Evolutionary conservation across 2,113 vertebrate genomes (phyloP), one percentile per base, ranked within the genome.

Genomic region (Poecilia latipinna): DNA sequence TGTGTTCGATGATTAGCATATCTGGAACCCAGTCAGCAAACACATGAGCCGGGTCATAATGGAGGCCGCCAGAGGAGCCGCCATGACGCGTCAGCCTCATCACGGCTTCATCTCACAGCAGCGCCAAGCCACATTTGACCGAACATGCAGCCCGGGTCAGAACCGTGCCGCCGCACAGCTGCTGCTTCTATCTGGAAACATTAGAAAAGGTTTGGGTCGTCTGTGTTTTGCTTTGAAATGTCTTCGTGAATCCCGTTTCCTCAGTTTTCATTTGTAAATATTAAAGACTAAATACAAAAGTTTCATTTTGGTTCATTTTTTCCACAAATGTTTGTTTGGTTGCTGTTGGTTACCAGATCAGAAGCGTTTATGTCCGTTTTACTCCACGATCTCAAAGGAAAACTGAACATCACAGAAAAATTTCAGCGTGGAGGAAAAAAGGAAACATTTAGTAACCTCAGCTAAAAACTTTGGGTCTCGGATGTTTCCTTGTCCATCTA

Each of bases 1-100:
- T 0, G 66, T 75, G 76, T 68, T 77, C 65, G 48, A 71, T 62
- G 13, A 86, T 77, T 86, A 72, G 33, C 77, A 74, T 78, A 54
- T 64, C 26, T 42, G 31, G 0, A 48, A 28, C 60, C 1, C 64
- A 48, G 10, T 6, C 67, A 33, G 62, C 10, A 69, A 62, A 66
- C 2, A 74, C 2, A 67, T 37, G 0, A 33, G 24, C 15, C 12
- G 64, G 69, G 68, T 77, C 17, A 71, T 28, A n/a, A 70, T 8
- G 67, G 62, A 37, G 73, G 74, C 66, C 71, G 68, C 32, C 1
- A 12, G 29, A 57, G 44, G 12, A 1, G 6, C n/a, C 19, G 28
- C 1, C 8, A 39, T 1, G 12, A 28, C 44, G 64, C 1, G 17
- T 10, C 24, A 42, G 35, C n/a, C 19, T 69, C 61, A 24, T 48